Evolutionary conservation across 2,797 vertebrate species (phyloP).

Genomic region (Tragelaphus oryx): DNA sequence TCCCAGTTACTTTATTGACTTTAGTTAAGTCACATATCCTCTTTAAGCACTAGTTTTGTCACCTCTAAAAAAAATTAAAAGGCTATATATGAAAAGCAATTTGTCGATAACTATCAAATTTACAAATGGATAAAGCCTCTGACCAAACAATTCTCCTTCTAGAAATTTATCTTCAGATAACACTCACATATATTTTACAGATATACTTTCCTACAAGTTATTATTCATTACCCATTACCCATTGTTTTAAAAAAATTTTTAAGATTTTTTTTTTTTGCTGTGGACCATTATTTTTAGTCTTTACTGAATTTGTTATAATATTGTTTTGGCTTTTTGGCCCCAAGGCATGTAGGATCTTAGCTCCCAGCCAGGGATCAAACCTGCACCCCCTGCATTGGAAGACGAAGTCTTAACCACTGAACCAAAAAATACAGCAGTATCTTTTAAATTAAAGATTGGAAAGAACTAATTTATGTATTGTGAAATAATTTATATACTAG

Average conservation of each 20-base stretch:
- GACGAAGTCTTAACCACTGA: neutral
- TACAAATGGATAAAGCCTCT: neutral
- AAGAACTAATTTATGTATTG: neutral
- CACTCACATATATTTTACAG: neutral
- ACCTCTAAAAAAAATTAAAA: neutral
- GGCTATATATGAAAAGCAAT: neutral
- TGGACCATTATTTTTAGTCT: neutral
- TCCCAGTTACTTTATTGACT: neutral
- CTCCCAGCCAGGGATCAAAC: neutral
- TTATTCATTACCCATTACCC: neutral
- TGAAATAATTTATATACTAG: neutral
- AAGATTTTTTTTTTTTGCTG: neutral
- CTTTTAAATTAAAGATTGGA: neutral
- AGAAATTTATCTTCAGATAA: neutral
- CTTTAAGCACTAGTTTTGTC: neutral
- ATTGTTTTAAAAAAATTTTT: neutral
- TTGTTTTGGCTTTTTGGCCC: neutral
- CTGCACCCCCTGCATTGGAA: neutral
- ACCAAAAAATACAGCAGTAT: neutral
- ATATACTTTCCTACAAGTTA: neutral
- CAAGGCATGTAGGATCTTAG: neutral
- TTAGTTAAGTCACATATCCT: neutral
- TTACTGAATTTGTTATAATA: neutral
- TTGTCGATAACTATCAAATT: neutral
- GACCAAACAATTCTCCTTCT: neutral